Percentiles rank a stretch among this genome's conserved stretches.
Conservation (phyloP, 2,113 vertebrate genomes). For the Variabilichromis moorii region DNA sequence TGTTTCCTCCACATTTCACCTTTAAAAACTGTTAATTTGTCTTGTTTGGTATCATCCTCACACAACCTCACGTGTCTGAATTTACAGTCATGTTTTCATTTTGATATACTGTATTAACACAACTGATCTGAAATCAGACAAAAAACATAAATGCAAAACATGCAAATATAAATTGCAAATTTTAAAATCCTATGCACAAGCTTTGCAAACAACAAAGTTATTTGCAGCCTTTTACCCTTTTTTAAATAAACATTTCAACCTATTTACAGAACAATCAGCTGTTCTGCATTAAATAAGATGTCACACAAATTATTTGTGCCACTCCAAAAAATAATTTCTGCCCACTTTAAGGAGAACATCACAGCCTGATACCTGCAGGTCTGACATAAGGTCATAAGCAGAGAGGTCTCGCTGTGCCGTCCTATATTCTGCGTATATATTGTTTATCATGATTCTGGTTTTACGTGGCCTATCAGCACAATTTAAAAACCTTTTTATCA, state of each 20-base stretch:
- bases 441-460: accelerated
- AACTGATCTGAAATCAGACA: background rate
- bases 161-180: background rate
- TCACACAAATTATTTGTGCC: background rate
- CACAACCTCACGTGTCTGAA: background rate
- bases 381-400: background rate
- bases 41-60: accelerated
- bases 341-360: background rate
- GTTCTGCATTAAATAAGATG: background rate
- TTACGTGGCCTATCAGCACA: background rate
- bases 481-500: background rate
- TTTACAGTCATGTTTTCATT: background rate
- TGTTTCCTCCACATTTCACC: background rate
- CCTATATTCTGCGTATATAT: background rate
- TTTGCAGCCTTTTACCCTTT: background rate
- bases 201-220: background rate
- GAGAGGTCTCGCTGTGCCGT: background rate
- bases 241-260: accelerated
- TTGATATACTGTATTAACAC: background rate
- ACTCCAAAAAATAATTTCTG: background rate
- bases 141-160: background rate
- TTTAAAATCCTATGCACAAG: accelerated
- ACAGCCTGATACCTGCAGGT: background rate
- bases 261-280: background rate
- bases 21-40: background rate